phyloP scores from a whole-genome alignment of 2,888 invertebrate species.

The Agonum fuliginosum region DNA sequence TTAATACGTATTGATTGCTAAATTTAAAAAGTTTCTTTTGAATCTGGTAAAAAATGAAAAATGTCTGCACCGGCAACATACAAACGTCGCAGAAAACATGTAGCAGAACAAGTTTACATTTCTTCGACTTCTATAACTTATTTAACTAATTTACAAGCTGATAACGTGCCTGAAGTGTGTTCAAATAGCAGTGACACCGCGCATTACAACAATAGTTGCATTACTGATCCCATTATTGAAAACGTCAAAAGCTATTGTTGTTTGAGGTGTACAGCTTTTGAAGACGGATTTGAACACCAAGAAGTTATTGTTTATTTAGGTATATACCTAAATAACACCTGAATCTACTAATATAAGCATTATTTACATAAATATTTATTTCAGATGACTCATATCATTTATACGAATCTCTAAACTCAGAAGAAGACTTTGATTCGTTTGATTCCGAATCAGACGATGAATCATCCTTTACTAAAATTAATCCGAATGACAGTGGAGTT shows the following conservation, averaged over 20 bases:
- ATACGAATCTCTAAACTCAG: constrained; percentile 80
- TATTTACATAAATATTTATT: constrained; percentile 64
- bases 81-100: constrained; percentile 76
- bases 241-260: neutral
- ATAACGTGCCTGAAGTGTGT: neutral
- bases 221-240: neutral
- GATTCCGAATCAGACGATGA: constrained; percentile 81
- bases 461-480: constrained; percentile 67
- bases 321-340: constrained; percentile 55
- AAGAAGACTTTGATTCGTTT: constrained; percentile 83
- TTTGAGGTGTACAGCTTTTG: constrained; percentile 62
- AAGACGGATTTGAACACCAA: constrained; percentile 69
- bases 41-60: constrained; percentile 69
- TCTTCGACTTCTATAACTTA: constrained; percentile 74
- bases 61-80: constrained; percentile 72
- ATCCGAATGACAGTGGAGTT: constrained; percentile 73
- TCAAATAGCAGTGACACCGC: constrained; percentile 38
- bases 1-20: too few relatives aligned
- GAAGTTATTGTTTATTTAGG: constrained; percentile 71
- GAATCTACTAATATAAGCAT: neutral
- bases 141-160: neutral
- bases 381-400: constrained; percentile 82
- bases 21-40: too few relatives aligned
- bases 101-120: constrained; percentile 78
- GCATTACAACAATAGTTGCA: constrained; percentile 50